These are phyloP conservation scores for Haliclona indistincta DNA, from an alignment of 37 sponge, comb jelly and placozoan genomes.

Conservation along the genomic window DNA sequence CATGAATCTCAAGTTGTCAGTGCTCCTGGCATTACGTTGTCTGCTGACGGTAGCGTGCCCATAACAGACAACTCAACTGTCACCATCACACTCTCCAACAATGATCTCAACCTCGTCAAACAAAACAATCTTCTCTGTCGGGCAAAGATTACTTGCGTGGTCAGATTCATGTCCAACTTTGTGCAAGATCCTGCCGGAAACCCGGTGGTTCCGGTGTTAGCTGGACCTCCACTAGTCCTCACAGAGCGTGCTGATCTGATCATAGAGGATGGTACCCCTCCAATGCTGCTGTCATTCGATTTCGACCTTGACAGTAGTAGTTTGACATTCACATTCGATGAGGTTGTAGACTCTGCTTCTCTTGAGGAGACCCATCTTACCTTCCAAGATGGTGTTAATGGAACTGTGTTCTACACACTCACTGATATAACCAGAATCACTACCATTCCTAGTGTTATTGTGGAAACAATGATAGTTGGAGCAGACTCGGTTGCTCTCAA, in stretches of 20 bases:
- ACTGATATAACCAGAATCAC: slow-evolving; percentile 37
- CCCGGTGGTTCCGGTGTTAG: slow-evolving; percentile 36
- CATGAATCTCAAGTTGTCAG: slow-evolving; percentile 8
- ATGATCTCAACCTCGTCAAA: slow-evolving; percentile 64
- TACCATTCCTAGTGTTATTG: slow-evolving; percentile 39
- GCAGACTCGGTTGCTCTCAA: slow-evolving; percentile 68
- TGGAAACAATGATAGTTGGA: slow-evolving; percentile 34
- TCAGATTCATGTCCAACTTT: slow-evolving; percentile 51
- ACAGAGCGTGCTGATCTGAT: slow-evolving; percentile 38
- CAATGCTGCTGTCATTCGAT: slow-evolving; percentile 51
- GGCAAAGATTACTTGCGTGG: slow-evolving; percentile 17
- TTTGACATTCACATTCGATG: slow-evolving; percentile 73
- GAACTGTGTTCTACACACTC: slow-evolving; percentile 47
- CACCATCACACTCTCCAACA: slow-evolving; percentile 28
- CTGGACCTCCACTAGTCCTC: slow-evolving; percentile 2
- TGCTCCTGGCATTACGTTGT: slow-evolving; percentile 28
- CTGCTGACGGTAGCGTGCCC: slow-evolving; percentile 22
- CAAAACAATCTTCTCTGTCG: slow-evolving; percentile 48
- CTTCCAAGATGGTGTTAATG: slow-evolving; percentile 49
- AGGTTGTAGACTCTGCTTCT: slow-evolving; percentile 66
- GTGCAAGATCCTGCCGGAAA: slow-evolving; percentile 75
- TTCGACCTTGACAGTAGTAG: slow-evolving; percentile 66
- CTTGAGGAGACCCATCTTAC: slow-evolving; percentile 49
- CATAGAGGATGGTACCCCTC: slow-evolving; percentile 70
- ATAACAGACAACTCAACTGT: slow-evolving; percentile 41